Evolutionary conservation across 2,797 vertebrate genomes (phyloP).

Genomic region (Enteromius mattozi): DNA sequence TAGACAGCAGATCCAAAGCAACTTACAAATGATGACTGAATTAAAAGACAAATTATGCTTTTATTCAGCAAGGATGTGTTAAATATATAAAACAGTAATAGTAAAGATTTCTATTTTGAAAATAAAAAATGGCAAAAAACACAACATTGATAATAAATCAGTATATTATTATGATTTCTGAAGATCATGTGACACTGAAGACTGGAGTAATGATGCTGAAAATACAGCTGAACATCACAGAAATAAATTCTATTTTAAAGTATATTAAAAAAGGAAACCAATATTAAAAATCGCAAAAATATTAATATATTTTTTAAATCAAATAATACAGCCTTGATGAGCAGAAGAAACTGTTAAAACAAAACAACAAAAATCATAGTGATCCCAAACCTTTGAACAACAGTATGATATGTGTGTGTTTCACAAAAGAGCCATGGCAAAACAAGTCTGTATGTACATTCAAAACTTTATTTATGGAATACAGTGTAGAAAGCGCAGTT

Average conservation of each 20-base stretch:
- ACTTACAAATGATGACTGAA: no score
- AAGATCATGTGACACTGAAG: not conserved
- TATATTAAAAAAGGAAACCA: not conserved
- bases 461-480: constrained; percentile 99
- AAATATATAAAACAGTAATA: no score
- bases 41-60: not conserved
- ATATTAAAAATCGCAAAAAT: no score
- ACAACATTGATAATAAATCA: not conserved
- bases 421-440: not conserved
- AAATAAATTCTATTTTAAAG: not conserved
- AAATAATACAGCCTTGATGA: not conserved
- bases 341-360: not conserved
- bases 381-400: no score
- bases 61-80: not conserved
- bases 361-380: no score
- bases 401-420: no score
- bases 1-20: no score
- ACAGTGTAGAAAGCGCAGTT: constrained; percentile 96
- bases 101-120: not conserved
- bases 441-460: constrained; percentile 80
- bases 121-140: not conserved
- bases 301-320: not conserved
- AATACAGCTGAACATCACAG: not conserved
- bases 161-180: not conserved
- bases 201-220: not conserved